Evolutionary conservation across 2,113 vertebrate genomes (phyloP).

Genomic region (Bubo bubo): DNA sequence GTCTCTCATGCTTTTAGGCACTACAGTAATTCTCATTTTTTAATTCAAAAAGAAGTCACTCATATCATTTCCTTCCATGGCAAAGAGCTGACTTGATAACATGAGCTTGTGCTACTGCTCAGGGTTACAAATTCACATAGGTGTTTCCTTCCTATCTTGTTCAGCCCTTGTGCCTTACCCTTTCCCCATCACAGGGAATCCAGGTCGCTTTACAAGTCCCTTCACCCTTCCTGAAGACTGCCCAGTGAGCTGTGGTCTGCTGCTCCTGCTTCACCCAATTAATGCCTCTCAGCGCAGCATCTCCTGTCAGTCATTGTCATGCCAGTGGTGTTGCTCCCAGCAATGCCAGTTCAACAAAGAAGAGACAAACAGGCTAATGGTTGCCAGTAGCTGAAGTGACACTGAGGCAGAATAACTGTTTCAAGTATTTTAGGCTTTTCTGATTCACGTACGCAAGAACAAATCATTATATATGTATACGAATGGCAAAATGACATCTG

Average conservation of each 20-base stretch:
- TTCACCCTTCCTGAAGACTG: not conserved
- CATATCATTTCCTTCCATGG: not conserved
- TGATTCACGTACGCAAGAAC: not conserved
- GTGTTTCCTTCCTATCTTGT: not conserved
- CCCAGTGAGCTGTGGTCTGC: not conserved
- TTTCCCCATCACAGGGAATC: not conserved
- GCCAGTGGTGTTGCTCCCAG: conserved; percentile 37
- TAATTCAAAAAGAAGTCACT: not conserved
- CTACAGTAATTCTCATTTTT: conserved; percentile 16
- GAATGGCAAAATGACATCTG: not conserved
- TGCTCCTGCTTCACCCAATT: conserved; percentile 15
- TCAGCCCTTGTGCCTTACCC: not conserved
- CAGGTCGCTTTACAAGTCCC: not conserved
- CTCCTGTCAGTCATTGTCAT: not conserved
- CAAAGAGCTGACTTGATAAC: not conserved
- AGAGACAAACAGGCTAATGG: conserved; percentile 2
- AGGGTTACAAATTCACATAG: not conserved
- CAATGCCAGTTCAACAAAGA: conserved; percentile 33
- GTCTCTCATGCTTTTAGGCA: conserved; percentile 3
- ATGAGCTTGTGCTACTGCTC: not conserved
- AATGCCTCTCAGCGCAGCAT: not conserved
- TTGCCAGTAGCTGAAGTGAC: conserved; percentile 17
- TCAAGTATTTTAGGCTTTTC: not conserved
- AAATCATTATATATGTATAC: accelerated
- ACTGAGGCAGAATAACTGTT: not conserved